A percentile compares a stretch with the other conserved stretches of the same genome.
phyloP scores from a whole-genome alignment of 2,113 vertebrate genomes.

The Dipodomys ordii region DNA sequence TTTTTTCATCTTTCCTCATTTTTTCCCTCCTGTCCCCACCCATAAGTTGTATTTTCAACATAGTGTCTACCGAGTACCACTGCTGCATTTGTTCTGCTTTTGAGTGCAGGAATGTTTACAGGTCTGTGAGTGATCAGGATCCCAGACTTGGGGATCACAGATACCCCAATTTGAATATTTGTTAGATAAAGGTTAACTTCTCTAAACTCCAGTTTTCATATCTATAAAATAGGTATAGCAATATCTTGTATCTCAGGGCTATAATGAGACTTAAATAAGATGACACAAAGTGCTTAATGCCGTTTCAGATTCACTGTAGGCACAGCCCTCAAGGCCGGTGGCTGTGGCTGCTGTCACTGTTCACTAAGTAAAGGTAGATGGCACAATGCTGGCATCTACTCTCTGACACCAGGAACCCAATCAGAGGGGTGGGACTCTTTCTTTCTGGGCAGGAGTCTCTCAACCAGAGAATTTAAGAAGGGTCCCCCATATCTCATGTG shows the following conservation, averaged over 20 bases:
- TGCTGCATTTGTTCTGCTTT: background rate
- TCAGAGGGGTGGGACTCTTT: background rate
- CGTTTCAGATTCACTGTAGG: background rate
- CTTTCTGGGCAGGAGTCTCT: background rate
- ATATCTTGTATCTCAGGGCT: background rate
- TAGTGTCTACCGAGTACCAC: no score
- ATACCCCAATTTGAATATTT: background rate
- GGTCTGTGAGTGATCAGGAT: background rate
- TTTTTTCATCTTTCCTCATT: no score
- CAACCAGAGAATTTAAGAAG: background rate
- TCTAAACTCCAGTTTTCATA: background rate
- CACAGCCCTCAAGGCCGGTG: background rate
- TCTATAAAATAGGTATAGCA: constrained; percentile 9
- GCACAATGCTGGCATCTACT: background rate
- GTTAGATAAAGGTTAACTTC: background rate
- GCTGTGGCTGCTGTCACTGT: background rate
- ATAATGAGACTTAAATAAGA: background rate
- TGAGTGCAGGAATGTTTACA: background rate
- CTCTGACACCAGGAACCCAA: background rate
- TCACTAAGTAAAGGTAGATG: background rate
- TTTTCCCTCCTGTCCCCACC: no score
- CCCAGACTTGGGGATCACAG: background rate
- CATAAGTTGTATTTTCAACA: no score
- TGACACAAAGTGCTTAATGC: fast-evolving
- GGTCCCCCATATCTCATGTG: background rate